These are phyloP conservation scores for Haliclona indistincta DNA, from an alignment of 37 sponge, comb jelly and placozoan genomes.

Conservation along the genomic window DNA sequence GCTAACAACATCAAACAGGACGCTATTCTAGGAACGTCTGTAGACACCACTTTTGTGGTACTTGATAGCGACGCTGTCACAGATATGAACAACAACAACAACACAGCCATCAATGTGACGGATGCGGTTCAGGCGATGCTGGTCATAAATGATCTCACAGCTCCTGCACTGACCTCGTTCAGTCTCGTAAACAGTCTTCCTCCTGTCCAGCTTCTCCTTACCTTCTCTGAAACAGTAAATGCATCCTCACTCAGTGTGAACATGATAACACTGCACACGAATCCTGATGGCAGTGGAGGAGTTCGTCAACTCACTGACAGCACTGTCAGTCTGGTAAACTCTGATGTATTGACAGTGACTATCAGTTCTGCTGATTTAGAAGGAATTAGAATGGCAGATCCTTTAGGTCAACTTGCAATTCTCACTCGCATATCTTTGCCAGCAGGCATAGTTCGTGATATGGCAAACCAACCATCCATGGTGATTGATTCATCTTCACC, in stretches of 20 bases:
- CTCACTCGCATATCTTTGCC: slow-evolving; percentile 66
- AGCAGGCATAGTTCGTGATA: slow-evolving; percentile 57
- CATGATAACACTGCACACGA: slow-evolving; percentile 41
- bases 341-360: slow-evolving; percentile 39
- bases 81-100: slow-evolving; percentile 67
- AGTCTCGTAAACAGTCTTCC: slow-evolving; percentile 45
- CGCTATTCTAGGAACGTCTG: slow-evolving; percentile 49
- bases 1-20: slow-evolving; percentile 66
- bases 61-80: slow-evolving; percentile 58
- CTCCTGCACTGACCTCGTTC: slow-evolving; percentile 64
- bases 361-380: slow-evolving; percentile 62
- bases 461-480: slow-evolving; percentile 45
- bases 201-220: slow-evolving; percentile 57
- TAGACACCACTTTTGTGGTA: slow-evolving; percentile 62
- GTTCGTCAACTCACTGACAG: slow-evolving; percentile 30
- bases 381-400: slow-evolving; percentile 44
- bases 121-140: slow-evolving; percentile 52
- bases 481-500: slow-evolving; percentile 38
- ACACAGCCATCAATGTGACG: slow-evolving; percentile 23
- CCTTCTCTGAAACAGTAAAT: slow-evolving; percentile 86
- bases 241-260: slow-evolving; percentile 38
- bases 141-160: slow-evolving; percentile 65
- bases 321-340: slow-evolving; percentile 37
- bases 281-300: slow-evolving; percentile 1
- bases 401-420: slow-evolving; percentile 59